Base-by-base conservation (phyloP, 2,113 vertebrate species). In the Manacus vitellinus region DNA sequence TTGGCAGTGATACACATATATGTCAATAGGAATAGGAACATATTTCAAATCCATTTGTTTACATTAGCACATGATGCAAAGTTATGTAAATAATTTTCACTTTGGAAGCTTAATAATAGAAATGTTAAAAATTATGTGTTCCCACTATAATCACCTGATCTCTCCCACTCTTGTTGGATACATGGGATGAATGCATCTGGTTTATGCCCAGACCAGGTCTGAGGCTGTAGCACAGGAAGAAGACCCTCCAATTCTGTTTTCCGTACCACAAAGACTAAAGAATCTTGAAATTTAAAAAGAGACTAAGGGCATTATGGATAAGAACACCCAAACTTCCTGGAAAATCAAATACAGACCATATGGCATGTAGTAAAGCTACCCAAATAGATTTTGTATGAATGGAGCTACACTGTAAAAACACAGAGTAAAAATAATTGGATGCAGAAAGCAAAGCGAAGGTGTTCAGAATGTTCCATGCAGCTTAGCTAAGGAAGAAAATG, bases 101-200 rank as follows among this genome's bases (percentile, higher is more conserved):
- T 58, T 80, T 30, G 30, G 23, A 71, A 86, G 46, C 21, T 55
- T 58, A 16, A 6, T 61, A 37, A 44, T 46, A 39, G 25, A 47
- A 21, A 2, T 20, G 61, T 65, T 52, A 2, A 25, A 79, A 88
- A 55, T n/a, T 11, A 58, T 28, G 27, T 76, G 8, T 67, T 74
- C 12, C 10, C 51, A 21, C 37, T 72, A 2, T 28, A 73, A 66
- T 71, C 33, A 46, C 1, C 2, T 37, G 22, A 19, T 51, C 16
- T 55, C 33, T 88, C 39, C 43, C 47, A 22, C 22, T 78, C 28
- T n/a, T 52, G 12, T 22, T 68, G 33, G 15, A 35, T 63, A 44
- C 1, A 1, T 6, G 24, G 39, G 21, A 62, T 19, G 67, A 91
- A 63, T 2, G 0, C 5, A 3, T n/a, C 47, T 37, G 9, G 0